phyloP scores from a whole-genome alignment of 2,888 invertebrate genomes.

The Sturmia bella region DNA sequence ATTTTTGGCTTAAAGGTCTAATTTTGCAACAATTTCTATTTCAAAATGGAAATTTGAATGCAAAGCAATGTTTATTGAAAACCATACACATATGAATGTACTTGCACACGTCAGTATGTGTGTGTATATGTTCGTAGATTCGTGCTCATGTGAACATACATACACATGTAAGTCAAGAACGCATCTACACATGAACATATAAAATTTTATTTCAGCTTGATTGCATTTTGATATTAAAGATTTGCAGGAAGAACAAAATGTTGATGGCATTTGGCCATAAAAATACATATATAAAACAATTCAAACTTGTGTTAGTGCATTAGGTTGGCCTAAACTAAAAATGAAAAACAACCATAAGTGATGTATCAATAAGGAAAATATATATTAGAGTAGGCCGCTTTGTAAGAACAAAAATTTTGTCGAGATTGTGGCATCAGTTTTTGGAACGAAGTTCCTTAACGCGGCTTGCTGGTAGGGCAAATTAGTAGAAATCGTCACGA shows the following conservation, averaged over 20 bases:
- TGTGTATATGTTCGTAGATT: too few species aligned
- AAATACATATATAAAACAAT: constrained; percentile 45
- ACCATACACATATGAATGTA: neutral
- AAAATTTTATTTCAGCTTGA: constrained; percentile 58
- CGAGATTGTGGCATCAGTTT: too few species aligned
- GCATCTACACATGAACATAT: neutral
- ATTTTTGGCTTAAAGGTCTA: constrained; percentile 8
- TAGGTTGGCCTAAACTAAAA: constrained; percentile 7
- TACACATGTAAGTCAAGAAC: neutral
- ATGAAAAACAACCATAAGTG: neutral
- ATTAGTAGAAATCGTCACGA: too few species aligned
- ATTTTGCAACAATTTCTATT: constrained; percentile 24
- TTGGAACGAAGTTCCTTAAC: too few species aligned
- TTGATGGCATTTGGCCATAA: constrained; percentile 67
- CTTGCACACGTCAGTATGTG: too few species aligned
- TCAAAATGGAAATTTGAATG: neutral
- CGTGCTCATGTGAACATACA: too few species aligned
- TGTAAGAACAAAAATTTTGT: too few species aligned
- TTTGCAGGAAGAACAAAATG: constrained; percentile 36
- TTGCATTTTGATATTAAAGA: constrained; percentile 52
- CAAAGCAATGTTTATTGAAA: neutral
- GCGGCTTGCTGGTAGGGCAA: too few species aligned
- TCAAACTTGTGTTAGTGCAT: constrained; percentile 1
- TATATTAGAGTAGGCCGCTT: too few species aligned
- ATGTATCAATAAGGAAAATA: neutral